phyloP scores from a whole-genome alignment of 2,888 invertebrate species.

The Agriopis marginaria region DNA sequence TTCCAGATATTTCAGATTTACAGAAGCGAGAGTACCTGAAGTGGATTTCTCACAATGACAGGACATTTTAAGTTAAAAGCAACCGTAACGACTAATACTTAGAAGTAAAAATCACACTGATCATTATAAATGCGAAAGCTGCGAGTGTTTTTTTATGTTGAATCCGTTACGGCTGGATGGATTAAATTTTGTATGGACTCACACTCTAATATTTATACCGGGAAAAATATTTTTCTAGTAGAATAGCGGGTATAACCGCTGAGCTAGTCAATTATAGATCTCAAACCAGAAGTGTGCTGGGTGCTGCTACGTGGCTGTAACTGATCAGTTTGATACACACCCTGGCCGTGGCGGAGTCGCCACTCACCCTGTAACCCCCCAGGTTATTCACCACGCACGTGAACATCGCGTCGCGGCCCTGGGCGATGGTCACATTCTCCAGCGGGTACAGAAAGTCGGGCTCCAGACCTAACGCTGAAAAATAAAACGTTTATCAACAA shows the following conservation, averaged over 20 bases:
- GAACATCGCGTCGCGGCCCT: constrained; percentile 93
- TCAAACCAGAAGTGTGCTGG: constrained; percentile 75
- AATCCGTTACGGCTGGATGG: no score
- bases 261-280: constrained; percentile 71
- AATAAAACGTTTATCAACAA: constrained; percentile 51
- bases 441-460: constrained; percentile 93
- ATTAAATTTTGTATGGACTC: no score
- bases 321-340: constrained; percentile 90
- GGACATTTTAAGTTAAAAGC: not conserved
- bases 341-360: constrained; percentile 93
- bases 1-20: not conserved
- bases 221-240: not conserved
- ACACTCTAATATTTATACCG: not conserved
- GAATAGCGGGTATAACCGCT: not conserved
- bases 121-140: no score
- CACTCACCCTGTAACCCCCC: constrained; percentile 96
- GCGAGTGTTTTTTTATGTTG: no score
- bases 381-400: constrained; percentile 95
- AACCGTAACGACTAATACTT: not conserved
- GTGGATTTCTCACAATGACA: not conserved
- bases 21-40: not conserved
- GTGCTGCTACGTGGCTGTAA: constrained; percentile 82
- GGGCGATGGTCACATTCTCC: constrained; percentile 94
- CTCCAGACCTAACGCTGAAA: constrained; percentile 90
- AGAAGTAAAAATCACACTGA: no score